Percentiles rank a stretch among this genome's conserved stretches.
Evolutionary conservation across 2,113 vertebrate genomes (phyloP).

Genomic region (Brachyhypopomus gauderio): DNA sequence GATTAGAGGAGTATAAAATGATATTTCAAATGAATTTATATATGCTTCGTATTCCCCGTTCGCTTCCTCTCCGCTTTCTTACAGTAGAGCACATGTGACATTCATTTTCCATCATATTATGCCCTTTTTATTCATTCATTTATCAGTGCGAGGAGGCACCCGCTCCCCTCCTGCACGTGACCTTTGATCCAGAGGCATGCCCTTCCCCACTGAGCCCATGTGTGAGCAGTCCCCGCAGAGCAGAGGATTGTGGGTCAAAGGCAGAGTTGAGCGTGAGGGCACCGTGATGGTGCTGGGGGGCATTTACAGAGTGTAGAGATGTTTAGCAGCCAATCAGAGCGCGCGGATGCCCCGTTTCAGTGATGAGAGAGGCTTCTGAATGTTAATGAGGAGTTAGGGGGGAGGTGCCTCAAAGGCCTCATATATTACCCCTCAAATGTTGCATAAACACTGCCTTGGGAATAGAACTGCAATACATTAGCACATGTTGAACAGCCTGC

Average conservation of each 20-base stretch:
- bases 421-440: conserved; percentile 71
- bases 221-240: conserved; percentile 63
- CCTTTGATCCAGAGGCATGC: conserved; percentile 63
- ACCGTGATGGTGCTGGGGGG: conserved; percentile 51
- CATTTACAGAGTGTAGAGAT: conserved; percentile 56
- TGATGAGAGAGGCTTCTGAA: conserved; percentile 70
- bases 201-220: conserved; percentile 62
- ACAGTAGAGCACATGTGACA: conserved; percentile 17
- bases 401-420: conserved; percentile 60
- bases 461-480: conserved; percentile 36
- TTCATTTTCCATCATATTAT: conserved; percentile 67
- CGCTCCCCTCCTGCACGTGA: conserved; percentile 65
- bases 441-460: conserved; percentile 43
- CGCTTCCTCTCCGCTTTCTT: neutral
- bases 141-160: conserved; percentile 68
- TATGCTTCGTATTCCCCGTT: neutral
- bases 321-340: conserved; percentile 67
- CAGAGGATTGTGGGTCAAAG: conserved; percentile 67
- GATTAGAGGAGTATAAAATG: neutral
- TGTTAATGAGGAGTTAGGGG: conserved; percentile 62
- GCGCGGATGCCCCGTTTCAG: conserved; percentile 62
- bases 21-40: conserved; percentile 13
- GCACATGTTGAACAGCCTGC: conserved; percentile 1
- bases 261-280: conserved; percentile 66
- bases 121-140: conserved; percentile 59